These are phyloP conservation scores for Mustela erminea DNA, from an alignment of 2,797 vertebrate species.

Conservation along the genomic window DNA sequence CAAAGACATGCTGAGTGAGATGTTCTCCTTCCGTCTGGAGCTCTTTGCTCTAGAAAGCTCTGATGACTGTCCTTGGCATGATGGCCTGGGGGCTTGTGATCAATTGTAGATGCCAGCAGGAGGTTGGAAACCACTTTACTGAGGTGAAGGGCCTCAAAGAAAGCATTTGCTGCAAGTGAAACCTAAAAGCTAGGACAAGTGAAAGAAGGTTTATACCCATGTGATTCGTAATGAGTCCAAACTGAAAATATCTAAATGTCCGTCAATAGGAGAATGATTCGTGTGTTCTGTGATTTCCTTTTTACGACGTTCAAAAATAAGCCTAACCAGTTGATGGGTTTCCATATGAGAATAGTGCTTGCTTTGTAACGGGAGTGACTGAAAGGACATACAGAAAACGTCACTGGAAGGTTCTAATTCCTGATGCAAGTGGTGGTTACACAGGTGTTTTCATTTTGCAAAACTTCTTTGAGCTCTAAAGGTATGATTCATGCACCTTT, in stretches of 20 bases:
- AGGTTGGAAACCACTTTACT: background rate
- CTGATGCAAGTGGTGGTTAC: background rate
- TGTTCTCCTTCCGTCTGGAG: background rate
- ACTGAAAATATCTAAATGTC: background rate
- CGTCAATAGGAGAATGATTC: background rate
- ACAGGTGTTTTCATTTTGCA: constrained; percentile 11
- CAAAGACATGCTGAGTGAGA: background rate
- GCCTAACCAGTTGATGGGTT: too few species aligned
- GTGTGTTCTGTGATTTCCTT: background rate
- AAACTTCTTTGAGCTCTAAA: background rate
- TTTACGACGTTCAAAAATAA: background rate
- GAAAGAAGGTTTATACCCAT: background rate
- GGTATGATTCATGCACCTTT: background rate
- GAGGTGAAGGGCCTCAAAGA: background rate
- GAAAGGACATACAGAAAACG: background rate
- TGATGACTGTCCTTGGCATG: too few species aligned
- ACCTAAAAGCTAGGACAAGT: background rate
- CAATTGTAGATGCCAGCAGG: rapidly evolving
- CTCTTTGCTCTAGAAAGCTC: background rate
- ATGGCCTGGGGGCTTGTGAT: background rate
- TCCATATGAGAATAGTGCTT: background rate
- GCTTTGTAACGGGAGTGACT: background rate
- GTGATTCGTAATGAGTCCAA: background rate
- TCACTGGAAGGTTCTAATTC: background rate
- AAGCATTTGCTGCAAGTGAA: background rate